Evolutionary conservation across 2,113 vertebrate species (phyloP).

Genomic region (Urocolius indicus): DNA sequence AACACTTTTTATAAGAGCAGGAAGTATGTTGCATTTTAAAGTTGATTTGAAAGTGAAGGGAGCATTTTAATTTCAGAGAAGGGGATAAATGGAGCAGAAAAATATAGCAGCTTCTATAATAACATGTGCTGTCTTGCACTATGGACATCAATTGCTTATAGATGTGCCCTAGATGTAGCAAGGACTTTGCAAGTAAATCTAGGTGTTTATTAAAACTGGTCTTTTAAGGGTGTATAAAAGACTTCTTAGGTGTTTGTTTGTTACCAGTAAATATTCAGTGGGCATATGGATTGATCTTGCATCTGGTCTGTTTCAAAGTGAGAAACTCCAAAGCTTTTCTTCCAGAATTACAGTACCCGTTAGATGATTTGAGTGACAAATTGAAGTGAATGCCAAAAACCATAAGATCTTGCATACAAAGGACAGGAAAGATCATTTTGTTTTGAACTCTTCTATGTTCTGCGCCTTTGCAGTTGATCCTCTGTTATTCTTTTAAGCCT

Average conservation of each 20-base stretch:
- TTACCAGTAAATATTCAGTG: background rate
- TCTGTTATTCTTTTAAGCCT: background rate
- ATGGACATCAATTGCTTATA: background rate
- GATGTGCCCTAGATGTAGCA: background rate
- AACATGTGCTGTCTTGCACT: background rate
- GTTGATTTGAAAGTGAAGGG: background rate
- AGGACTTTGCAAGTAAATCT: background rate
- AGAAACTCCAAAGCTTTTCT: conserved; percentile 3
- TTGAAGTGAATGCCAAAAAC: background rate
- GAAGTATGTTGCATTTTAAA: background rate
- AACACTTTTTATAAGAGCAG: background rate
- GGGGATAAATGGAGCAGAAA: background rate
- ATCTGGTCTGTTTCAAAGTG: background rate
- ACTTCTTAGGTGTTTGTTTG: background rate
- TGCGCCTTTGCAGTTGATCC: background rate
- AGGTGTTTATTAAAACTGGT: background rate
- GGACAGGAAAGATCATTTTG: background rate
- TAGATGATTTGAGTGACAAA: background rate
- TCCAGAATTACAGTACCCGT: background rate
- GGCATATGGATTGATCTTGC: background rate
- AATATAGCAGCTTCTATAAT: background rate
- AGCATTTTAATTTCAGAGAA: background rate
- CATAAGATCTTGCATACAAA: background rate
- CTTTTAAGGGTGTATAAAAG: background rate
- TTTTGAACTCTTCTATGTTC: background rate